Conservation (phyloP, 2,113 vertebrate species). For the Mastomys coucha region DNA sequence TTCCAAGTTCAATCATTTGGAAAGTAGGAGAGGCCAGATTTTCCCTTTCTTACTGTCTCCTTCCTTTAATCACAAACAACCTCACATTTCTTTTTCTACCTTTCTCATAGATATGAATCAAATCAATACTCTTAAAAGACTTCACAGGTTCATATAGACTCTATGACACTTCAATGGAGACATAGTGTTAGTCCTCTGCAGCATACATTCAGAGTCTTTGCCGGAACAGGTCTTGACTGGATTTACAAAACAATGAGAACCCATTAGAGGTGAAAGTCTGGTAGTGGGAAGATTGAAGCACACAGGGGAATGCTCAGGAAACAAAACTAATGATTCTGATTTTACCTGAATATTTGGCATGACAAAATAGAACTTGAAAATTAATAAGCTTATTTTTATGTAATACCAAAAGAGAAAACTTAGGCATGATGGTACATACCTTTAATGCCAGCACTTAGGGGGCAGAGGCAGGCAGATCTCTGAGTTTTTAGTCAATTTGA, state of each 20-base stretch:
- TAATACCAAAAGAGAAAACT: not conserved
- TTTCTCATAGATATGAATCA: not conserved
- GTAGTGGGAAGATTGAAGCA: not conserved
- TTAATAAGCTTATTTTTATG: not conserved
- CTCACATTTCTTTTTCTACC: not conserved
- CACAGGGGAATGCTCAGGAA: not conserved
- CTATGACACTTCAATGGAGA: not conserved
- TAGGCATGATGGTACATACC: not conserved
- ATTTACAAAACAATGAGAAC: not conserved
- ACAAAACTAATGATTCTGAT: not conserved
- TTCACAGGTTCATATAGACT: not conserved
- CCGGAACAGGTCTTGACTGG: not conserved
- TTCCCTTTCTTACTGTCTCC: not conserved
- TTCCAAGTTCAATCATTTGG: not conserved
- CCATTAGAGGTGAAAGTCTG: not conserved
- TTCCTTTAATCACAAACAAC: not conserved
- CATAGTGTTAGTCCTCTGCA: not conserved
- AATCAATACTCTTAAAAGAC: not conserved
- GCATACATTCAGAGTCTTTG: not conserved
- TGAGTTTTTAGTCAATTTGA: not conserved
- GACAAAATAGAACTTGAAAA: not conserved
- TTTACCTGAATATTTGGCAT: slow-evolving; percentile 1
- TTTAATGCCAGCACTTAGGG: not conserved
- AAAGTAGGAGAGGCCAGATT: not conserved
- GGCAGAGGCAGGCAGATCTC: not conserved